Evolutionary conservation across 2,797 vertebrate genomes (phyloP), one percentile per base, ranked within the genome.

Genomic region (Neosilurus hyrtlii): DNA sequence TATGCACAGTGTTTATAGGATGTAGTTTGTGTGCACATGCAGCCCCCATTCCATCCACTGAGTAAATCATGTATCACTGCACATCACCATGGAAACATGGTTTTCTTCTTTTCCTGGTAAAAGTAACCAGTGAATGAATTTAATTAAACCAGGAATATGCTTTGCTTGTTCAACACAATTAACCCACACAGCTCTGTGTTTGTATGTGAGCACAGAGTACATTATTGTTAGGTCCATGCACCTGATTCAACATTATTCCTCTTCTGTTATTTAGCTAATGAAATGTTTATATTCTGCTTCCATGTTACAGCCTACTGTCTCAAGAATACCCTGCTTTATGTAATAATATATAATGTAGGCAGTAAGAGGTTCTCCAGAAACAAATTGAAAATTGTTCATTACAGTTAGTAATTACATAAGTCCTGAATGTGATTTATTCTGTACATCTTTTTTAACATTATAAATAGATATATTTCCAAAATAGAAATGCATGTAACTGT

Each of bases 41-140:
- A 83, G 74, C 22, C 14, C 11, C n/a, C n/a, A 78, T 9, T 74
- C 54, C 54, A 37, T 80, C 70, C 56, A 76, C 56, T 56, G 70
- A 79, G 82, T 57, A 70, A 79, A 73, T 82, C 70, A 66, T 51
- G 59, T 73, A 65, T 57, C 57, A 54, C 57, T 74, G 49, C 85
- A 84, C 61, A 82, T 86, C 85, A 88, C 87, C 85, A 87, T 87
- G 85, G 86, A 84, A 86, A 87, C 85, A 52, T 86, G 65, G 56
- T 80, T 52, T 86, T 84, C 77, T 35, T 71, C 71, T 75, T 80
- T 84, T 76, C 72, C 76, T 72, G 81, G 81, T 83, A 80, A 83
- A 84, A 81, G 79, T 83, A 84, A 61, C 54, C 20, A 68, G 59
- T 72, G 26, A 63, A 61, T 72, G n/a, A 30, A 79, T 76, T 49